Conservation (phyloP, 1,140 invertebrate genomes). For the Aphelinus certus region DNA sequence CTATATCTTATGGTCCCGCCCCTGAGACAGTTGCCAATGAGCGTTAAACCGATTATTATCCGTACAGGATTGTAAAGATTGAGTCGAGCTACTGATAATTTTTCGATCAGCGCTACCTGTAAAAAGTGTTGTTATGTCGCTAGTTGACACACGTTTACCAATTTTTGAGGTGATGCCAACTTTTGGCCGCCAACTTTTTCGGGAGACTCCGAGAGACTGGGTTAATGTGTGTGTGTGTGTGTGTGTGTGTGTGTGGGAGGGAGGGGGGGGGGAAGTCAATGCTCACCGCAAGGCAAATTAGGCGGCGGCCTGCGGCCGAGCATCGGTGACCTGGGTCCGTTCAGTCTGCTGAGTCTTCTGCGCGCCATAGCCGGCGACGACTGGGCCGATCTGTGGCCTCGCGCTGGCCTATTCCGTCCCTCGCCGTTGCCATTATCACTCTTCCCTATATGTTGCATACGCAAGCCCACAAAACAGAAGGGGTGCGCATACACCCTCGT, state of each 20-base stretch:
- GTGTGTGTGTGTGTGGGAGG: slow-evolving; percentile 3
- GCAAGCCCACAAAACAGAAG: not conserved
- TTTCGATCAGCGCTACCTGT: no score
- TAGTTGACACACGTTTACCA: no score
- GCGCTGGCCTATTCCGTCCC: not conserved
- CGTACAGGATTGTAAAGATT: no score
- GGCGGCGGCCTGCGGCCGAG: not conserved
- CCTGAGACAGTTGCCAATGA: no score
- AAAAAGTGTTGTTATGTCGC: no score
- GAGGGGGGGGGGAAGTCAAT: no score
- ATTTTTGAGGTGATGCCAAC: no score
- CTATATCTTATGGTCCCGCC: no score
- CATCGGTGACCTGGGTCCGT: not conserved
- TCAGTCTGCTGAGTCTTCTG: not conserved
- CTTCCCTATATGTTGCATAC: not conserved
- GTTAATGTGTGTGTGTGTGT: not conserved
- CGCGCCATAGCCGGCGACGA: slow-evolving; percentile 24
- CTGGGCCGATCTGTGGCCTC: slow-evolving; percentile 15
- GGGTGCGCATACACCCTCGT: not conserved
- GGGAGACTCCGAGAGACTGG: slow-evolving; percentile 5
- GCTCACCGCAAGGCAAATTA: slow-evolving; percentile 15
- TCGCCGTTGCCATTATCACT: slow-evolving; percentile 11
- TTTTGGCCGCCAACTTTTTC: not conserved
- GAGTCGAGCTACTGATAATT: no score
- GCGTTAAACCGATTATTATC: no score